phyloP scores from a whole-genome alignment of 2,113 vertebrate species.

The Stictonetta naevosa region DNA sequence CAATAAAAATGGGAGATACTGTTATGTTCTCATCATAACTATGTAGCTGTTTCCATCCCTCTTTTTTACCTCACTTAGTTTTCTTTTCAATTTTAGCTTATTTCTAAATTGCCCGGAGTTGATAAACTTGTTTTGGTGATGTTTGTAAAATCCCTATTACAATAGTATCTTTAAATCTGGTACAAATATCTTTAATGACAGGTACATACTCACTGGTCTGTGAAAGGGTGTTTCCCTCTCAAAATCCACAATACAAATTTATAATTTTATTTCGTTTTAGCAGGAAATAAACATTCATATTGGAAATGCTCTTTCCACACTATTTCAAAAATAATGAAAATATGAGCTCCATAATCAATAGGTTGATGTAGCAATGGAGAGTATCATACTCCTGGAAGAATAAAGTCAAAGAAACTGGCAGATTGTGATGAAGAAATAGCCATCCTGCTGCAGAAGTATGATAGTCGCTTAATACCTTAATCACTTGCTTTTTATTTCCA shows the following conservation, averaged over 20 bases:
- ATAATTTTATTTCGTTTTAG: background rate
- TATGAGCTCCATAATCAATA: background rate
- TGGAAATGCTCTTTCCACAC: background rate
- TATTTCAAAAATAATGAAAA: background rate
- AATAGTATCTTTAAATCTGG: background rate
- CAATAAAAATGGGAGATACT: background rate
- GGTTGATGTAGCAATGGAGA: background rate
- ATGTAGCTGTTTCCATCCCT: background rate
- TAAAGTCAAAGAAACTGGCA: background rate
- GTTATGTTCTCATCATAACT: background rate
- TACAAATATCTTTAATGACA: background rate
- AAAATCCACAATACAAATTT: background rate
- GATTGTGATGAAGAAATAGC: background rate
- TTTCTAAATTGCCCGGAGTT: background rate
- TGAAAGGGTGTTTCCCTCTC: background rate
- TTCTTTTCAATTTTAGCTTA: background rate
- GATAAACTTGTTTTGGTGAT: background rate
- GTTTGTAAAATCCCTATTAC: background rate
- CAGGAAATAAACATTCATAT: background rate
- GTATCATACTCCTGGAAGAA: background rate
- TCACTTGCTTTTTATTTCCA: background rate
- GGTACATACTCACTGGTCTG: background rate
- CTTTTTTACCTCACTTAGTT: background rate
- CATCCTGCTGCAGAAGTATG: background rate
- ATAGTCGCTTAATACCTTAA: background rate